Evolutionary conservation across 2,888 invertebrate species (phyloP), one percentile per base, ranked within the genome.

Genomic region (Ochropacha duplaris): DNA sequence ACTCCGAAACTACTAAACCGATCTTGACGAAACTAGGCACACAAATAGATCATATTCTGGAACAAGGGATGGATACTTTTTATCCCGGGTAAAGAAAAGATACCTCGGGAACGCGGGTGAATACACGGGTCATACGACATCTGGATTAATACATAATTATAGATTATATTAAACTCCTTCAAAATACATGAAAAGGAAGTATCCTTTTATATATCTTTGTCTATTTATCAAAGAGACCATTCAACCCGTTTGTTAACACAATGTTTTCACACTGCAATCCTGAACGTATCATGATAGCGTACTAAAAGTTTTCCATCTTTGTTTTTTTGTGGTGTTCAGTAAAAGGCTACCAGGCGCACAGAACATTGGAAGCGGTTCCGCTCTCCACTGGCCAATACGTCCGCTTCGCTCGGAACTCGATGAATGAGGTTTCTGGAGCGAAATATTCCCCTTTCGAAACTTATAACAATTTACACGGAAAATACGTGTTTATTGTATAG

Each of bases 341-440:
- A 19, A 44, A 44, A 44, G 44, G 44, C 14, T 51, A 51, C 28
- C 28, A 51, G 28, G 28, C n/a, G 51, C 6, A 9, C 54, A 44
- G n/a, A 26, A 39, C 16, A 26, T 24, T 44, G 39, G 22, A 54
- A 39, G 36, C 36, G 54, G 24, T 39, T 28, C 26, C 28, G 51
- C 31, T 31, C 28, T 51, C 16, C 36, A 6, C 36, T n/a, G 39
- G 54, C 54, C 54, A 54, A 54, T 44, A 54, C 39, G 54, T 54
- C 54, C 44, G 44, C 14, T 19, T 22, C 51, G 51, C 26, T 31
- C 62, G 56, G 66, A 66, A 59, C 59, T 57, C 59, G 58, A 69
- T 66, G 69, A 68, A 68, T 68, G 64, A 59, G 64, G 22, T 64
- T 58, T 59, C 63, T 52, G 49, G 62, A 66, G 66, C 63, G 69